Conservation (phyloP, 1,140 invertebrate genomes). For the Notospermus geniculatus region DNA sequence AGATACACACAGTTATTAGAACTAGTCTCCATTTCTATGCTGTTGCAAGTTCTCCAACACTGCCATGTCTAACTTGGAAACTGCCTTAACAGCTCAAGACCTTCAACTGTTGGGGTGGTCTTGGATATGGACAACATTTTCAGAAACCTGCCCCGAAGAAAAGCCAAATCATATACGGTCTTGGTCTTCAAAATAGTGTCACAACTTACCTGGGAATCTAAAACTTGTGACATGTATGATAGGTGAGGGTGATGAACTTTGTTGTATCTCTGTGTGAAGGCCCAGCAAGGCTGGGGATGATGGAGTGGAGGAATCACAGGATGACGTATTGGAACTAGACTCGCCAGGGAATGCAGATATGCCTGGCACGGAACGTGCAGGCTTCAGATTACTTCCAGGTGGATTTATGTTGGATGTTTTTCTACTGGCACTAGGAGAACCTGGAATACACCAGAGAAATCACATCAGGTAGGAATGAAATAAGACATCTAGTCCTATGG, state of each 20-base stretch:
- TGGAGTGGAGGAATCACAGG: conserved; percentile 93
- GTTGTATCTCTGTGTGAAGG: conserved; percentile 30
- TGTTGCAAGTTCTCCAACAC: no score
- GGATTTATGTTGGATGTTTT: conserved; percentile 21
- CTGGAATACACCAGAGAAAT: conserved; percentile 19
- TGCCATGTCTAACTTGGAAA: no score
- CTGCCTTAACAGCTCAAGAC: no score
- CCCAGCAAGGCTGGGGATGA: conserved; percentile 82
- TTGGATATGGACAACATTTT: no score
- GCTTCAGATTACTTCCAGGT: conserved; percentile 21
- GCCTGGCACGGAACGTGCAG: conserved; percentile 29
- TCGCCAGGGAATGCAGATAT: conserved; percentile 58
- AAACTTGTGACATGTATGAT: conserved; percentile 66
- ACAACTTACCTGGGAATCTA: conserved; percentile 74
- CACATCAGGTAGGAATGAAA: no score
- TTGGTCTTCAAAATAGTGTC: no score
- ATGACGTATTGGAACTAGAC: conserved; percentile 91
- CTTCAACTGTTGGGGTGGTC: no score
- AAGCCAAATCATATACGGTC: no score
- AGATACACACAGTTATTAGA: no score
- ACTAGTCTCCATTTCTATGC: no score
- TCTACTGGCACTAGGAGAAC: conserved; percentile 35
- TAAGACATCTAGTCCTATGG: no score
- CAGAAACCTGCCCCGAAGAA: no score
- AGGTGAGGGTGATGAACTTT: conserved; percentile 40